A percentile compares a stretch with the other conserved stretches of the same genome.
These are phyloP conservation scores for Philaethria dido DNA, from an alignment of 2,888 invertebrate species.

Conservation along the genomic window DNA sequence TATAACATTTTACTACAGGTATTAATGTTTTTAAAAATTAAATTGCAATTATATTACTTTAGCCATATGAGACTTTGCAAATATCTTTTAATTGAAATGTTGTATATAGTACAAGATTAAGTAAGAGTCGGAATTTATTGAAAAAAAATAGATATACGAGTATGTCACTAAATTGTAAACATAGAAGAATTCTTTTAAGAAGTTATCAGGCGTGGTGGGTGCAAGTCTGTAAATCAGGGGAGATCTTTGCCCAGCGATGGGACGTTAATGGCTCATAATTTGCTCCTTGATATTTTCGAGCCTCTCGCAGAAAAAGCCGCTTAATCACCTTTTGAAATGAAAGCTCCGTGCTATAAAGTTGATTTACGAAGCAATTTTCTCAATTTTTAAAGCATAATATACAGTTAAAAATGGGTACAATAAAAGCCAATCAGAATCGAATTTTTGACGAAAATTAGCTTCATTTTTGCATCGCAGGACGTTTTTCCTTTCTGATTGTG, in stretches of 20 bases:
- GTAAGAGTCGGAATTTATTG: no score
- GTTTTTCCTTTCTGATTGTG: conserved; percentile 39
- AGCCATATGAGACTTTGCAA: no score
- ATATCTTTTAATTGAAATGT: no score
- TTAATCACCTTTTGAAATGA: conserved; percentile 26
- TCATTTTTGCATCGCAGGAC: conserved; percentile 31
- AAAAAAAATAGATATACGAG: no score
- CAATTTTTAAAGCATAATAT: conserved; percentile 26
- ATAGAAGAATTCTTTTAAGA: no score
- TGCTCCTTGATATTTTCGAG: conserved; percentile 24
- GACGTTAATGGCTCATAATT: conserved; percentile 22
- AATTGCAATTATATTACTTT: no score
- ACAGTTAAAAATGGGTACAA: conserved; percentile 6
- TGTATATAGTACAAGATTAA: no score
- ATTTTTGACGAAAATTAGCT: conserved; percentile 33
- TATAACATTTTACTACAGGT: no score
- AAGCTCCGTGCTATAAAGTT: conserved; percentile 23
- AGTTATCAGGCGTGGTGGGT: background rate
- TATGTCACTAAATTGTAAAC: no score
- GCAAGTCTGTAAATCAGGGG: conserved; percentile 5
- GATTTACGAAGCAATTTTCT: conserved; percentile 27
- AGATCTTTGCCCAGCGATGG: conserved; percentile 22
- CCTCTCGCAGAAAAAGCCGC: conserved; percentile 22
- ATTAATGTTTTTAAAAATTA: no score
- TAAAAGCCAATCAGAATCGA: conserved; percentile 19